These are phyloP conservation scores for Tuta absoluta DNA, from an alignment of 2,888 invertebrate species.

Conservation along the genomic window DNA sequence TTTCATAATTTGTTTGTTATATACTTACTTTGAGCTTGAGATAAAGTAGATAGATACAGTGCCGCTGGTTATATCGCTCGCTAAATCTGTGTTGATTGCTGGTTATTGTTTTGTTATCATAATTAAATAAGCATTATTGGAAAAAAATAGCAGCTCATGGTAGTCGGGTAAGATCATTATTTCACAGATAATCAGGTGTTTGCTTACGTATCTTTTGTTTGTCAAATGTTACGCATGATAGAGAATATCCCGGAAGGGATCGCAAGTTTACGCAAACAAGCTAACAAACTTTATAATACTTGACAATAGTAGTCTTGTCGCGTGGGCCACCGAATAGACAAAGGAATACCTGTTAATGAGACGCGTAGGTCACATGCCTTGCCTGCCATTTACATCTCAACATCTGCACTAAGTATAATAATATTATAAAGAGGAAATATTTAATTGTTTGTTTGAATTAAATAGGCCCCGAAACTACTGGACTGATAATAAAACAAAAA, in stretches of 20 bases:
- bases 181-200: slow-evolving; percentile 4
- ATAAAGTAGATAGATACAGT: slow-evolving; percentile 9
- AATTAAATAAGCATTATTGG: slow-evolving; percentile 49
- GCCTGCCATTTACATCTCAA: too few species aligned
- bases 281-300: too few species aligned
- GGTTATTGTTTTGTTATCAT: slow-evolving; percentile 41
- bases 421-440: too few species aligned
- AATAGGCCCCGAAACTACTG: too few species aligned
- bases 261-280: neutral
- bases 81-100: slow-evolving; percentile 37
- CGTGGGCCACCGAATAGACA: too few species aligned
- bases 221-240: neutral
- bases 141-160: neutral
- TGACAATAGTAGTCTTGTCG: too few species aligned
- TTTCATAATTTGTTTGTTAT: slow-evolving; percentile 43
- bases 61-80: neutral
- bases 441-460: too few species aligned
- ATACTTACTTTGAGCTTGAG: slow-evolving; percentile 38
- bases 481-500: too few species aligned
- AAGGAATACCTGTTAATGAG: too few species aligned
- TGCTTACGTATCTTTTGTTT: neutral
- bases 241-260: neutral
- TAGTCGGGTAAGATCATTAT: neutral
- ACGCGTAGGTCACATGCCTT: too few species aligned
- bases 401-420: too few species aligned